Evolutionary conservation across 2,113 vertebrate genomes (phyloP).

Genomic region (Neofelis nebulosa): DNA sequence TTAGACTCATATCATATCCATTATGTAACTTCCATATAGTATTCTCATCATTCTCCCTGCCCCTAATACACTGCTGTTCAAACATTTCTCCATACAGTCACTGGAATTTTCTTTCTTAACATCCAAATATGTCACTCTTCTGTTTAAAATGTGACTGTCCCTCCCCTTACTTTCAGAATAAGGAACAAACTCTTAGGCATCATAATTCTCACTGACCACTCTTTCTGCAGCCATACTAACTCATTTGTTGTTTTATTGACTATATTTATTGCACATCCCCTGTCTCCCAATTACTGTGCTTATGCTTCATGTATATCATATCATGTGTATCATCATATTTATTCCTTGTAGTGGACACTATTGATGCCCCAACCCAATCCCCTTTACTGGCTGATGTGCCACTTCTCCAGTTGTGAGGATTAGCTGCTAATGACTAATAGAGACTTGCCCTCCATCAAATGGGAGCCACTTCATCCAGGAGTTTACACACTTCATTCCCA

Average conservation of each 20-base stretch:
- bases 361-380: neutral
- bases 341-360: neutral
- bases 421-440: neutral
- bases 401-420: neutral
- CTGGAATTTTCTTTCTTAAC: neutral
- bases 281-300: neutral
- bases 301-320: neutral
- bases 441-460: neutral
- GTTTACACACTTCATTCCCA: too few relatives aligned
- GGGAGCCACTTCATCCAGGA: neutral
- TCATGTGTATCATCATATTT: neutral
- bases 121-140: neutral
- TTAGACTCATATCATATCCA: neutral
- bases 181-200: neutral
- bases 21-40: neutral
- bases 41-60: neutral
- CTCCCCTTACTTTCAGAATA: neutral
- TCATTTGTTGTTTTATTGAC: neutral
- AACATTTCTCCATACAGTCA: neutral
- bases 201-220: neutral
- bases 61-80: neutral
- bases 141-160: neutral
- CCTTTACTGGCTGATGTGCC: neutral
- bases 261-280: neutral
- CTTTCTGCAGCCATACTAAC: neutral